A percentile compares a stretch with the other conserved stretches of the same genome.
These are phyloP conservation scores for Hestina assimilis DNA, from an alignment of 1,140 invertebrate species.

Conservation along the genomic window DNA sequence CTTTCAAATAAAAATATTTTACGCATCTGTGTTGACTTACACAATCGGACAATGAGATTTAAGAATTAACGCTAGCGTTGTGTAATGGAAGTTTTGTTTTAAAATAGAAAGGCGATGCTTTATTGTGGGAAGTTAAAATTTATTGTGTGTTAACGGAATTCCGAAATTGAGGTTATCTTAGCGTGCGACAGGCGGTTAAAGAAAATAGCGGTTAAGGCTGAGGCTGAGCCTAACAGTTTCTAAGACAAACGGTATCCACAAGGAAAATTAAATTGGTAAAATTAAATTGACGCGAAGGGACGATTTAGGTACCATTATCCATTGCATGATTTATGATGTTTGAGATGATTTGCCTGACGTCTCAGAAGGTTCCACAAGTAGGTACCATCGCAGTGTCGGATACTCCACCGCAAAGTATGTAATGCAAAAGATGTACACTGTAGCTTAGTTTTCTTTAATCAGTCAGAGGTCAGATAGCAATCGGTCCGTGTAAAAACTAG, in stretches of 20 bases:
- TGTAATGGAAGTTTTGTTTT: constrained; percentile 36
- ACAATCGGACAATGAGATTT: constrained; percentile 36
- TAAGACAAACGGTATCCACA: constrained; percentile 2
- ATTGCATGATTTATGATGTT: no score
- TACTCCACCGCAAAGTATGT: no score
- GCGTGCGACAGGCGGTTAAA: constrained; percentile 26
- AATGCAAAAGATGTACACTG: no score
- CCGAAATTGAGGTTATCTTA: constrained; percentile 35
- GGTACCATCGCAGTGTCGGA: no score
- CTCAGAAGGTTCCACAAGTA: no score
- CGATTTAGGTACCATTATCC: no score
- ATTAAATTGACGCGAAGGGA: neutral
- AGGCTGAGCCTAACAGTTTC: constrained; percentile 11
- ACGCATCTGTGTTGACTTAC: constrained; percentile 32
- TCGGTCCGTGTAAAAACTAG: no score
- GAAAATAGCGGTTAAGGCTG: constrained; percentile 10
- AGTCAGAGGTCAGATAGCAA: no score
- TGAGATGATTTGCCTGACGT: no score
- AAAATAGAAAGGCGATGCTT: constrained; percentile 35
- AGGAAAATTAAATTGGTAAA: neutral
- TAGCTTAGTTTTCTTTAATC: no score
- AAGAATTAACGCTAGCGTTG: constrained; percentile 40
- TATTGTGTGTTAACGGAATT: constrained; percentile 40
- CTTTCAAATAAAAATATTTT: constrained; percentile 29
- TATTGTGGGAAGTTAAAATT: constrained; percentile 38